Percentiles rank a stretch among this genome's conserved stretches.
phyloP scores from a whole-genome alignment of 1,140 invertebrate species.

The Neotoxoptera formosana region DNA sequence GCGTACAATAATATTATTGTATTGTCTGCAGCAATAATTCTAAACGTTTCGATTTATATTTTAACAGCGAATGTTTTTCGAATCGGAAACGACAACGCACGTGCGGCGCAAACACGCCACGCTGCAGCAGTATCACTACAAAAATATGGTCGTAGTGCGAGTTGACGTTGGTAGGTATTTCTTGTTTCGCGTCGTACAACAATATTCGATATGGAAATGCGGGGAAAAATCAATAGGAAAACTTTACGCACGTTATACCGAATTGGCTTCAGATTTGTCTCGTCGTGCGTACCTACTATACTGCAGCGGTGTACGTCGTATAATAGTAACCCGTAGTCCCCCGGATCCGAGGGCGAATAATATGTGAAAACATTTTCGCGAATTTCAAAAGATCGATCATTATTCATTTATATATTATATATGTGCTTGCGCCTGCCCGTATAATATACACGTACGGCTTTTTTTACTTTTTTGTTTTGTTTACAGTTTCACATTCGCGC shows the following conservation, averaged over 20 bases:
- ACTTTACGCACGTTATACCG: conserved; percentile 19
- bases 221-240: conserved; percentile 33
- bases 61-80: not conserved
- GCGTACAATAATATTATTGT: not conserved
- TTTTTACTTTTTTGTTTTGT: conserved; percentile 30
- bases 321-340: conserved; percentile 3
- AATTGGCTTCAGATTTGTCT: conserved; percentile 36
- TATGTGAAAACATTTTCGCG: conserved; percentile 8
- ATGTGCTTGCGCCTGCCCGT: not conserved
- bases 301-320: not conserved
- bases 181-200: not conserved
- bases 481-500: not conserved
- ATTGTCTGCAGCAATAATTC: not conserved
- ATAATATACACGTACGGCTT: not conserved
- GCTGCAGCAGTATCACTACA: no score
- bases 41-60: not conserved
- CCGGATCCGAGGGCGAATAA: not conserved
- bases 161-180: not conserved
- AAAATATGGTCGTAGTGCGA: no score
- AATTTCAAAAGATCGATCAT: conserved; percentile 20
- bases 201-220: not conserved
- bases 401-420: conserved; percentile 2
- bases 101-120: no score
- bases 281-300: not conserved
- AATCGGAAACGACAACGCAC: not conserved